phyloP scores from a whole-genome alignment of 2,797 vertebrate genomes.

The Chloroceryle amazona region DNA sequence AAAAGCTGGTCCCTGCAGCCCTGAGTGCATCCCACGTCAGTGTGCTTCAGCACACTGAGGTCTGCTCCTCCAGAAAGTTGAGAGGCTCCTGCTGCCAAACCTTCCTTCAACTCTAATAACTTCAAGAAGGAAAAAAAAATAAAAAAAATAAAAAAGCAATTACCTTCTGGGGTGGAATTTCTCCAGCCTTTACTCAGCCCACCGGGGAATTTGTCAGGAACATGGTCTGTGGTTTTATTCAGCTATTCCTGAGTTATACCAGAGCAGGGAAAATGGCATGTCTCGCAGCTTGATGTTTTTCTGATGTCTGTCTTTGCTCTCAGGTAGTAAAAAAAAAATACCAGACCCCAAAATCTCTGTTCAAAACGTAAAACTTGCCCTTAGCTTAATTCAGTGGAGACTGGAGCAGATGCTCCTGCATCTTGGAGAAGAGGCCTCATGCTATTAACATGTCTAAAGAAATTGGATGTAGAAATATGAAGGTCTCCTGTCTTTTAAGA shows the following conservation, averaged over 20 bases:
- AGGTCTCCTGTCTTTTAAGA: not conserved
- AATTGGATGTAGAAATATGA: conserved; percentile 41
- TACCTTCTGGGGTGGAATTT: conserved; percentile 52
- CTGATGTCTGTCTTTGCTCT: conserved; percentile 48
- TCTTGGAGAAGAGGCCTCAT: not conserved
- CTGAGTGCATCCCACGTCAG: fast-evolving
- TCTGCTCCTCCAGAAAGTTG: not conserved
- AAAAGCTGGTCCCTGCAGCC: not conserved
- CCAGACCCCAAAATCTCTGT: not conserved
- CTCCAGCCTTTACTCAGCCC: conserved; percentile 36
- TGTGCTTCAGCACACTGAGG: fast-evolving
- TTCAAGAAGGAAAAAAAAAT: not conserved
- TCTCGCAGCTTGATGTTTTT: conserved; percentile 61
- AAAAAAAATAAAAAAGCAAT: not conserved
- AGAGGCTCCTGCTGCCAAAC: not conserved
- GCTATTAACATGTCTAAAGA: conserved; percentile 52
- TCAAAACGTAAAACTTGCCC: conserved; percentile 29
- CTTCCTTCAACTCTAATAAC: not conserved
- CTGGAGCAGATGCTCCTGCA: conserved; percentile 23
- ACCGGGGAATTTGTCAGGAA: conserved; percentile 42
- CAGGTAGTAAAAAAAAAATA: not conserved
- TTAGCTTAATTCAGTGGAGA: conserved; percentile 45
- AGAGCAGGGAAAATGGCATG: conserved; percentile 50
- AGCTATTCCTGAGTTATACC: conserved; percentile 20
- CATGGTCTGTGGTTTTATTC: not conserved